Conservation (phyloP, 2,797 vertebrate species). For the Chaetophractus vellerosus region DNA sequence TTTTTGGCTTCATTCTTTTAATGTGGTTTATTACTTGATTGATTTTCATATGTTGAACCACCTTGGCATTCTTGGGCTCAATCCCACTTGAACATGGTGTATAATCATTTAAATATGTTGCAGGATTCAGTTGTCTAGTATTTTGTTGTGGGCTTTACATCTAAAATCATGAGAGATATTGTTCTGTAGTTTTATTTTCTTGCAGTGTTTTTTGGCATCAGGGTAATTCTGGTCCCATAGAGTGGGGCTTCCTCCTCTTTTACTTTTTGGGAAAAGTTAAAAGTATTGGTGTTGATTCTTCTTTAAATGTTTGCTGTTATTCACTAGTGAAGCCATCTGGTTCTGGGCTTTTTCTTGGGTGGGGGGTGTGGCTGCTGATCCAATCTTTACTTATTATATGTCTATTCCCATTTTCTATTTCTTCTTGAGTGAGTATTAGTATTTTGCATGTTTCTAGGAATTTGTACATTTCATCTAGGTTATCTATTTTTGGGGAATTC, state of each 20-base stretch:
- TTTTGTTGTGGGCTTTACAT: not conserved
- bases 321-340: not conserved
- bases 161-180: not conserved
- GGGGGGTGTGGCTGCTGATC: not conserved
- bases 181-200: not conserved
- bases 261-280: not conserved
- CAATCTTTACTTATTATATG: not conserved
- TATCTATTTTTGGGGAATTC: not conserved
- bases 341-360: not conserved
- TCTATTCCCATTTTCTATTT: not conserved
- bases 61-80: not conserved
- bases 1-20: not conserved
- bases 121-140: not conserved
- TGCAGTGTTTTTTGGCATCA: not conserved
- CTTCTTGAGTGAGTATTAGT: not conserved
- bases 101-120: not conserved
- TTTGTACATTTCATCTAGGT: not conserved
- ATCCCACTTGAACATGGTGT: not conserved
- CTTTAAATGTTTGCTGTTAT: not conserved
- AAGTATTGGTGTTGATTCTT: not conserved
- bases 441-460: not conserved
- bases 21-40: not conserved
- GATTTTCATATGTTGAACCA: not conserved
- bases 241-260: not conserved
- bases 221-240: not conserved